These are phyloP conservation scores for Sphaerophoria rueppellii DNA, from an alignment of 2,888 invertebrate genomes.

Conservation along the genomic window DNA sequence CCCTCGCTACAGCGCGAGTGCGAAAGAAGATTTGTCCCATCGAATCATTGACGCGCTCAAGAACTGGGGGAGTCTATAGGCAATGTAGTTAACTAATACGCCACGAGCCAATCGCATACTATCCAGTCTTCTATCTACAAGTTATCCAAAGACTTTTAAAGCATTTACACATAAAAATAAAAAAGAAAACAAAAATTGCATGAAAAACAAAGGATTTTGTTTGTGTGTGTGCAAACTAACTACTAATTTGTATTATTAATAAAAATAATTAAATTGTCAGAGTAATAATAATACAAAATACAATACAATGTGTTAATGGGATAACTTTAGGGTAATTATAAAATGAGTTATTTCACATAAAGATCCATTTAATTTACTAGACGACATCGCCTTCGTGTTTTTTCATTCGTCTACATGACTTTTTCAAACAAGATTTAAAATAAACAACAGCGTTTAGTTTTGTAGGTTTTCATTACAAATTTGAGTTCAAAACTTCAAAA, in stretches of 20 bases:
- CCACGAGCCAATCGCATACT: too few species aligned
- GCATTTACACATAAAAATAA: background rate
- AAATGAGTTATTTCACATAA: conserved; percentile 51
- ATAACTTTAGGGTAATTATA: conserved; percentile 42
- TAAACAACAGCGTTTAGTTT: conserved; percentile 11
- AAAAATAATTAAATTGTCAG: conserved; percentile 70
- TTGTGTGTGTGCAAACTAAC: conserved; percentile 64
- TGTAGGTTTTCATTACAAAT: conserved; percentile 5
- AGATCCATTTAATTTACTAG: conserved; percentile 42
- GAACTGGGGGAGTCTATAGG: too few species aligned
- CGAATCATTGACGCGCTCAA: too few species aligned
- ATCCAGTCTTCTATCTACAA: too few species aligned
- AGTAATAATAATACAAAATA: conserved; percentile 71
- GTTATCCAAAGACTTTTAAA: too few species aligned
- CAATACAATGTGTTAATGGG: conserved; percentile 68
- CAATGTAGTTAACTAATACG: too few species aligned
- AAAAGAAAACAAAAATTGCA: conserved; percentile 5
- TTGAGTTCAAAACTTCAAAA: conserved; percentile 38
- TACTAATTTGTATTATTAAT: conserved; percentile 65
- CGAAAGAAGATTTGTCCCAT: too few species aligned
- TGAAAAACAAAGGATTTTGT: conserved; percentile 22
- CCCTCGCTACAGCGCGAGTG: too few species aligned
- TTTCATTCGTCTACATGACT: conserved; percentile 1
- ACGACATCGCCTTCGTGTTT: conserved; percentile 39
- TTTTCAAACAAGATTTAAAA: too few species aligned